Evolutionary conservation across 2,113 vertebrate genomes (phyloP).

Genomic region (Gymnogyps californianus): DNA sequence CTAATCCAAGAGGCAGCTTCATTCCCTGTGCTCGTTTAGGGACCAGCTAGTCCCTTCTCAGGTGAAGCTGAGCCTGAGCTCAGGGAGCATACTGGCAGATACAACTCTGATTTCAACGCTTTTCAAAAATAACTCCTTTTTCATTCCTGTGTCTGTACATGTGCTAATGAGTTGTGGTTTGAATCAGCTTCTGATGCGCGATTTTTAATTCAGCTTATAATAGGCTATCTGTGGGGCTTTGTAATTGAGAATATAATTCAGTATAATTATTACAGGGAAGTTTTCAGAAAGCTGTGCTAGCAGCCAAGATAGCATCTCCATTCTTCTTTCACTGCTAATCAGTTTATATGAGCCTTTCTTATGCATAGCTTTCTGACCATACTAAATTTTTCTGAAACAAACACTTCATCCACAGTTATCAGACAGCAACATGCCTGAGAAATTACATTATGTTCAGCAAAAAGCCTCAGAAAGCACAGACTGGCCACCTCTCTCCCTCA

Average conservation of each 20-base stretch:
- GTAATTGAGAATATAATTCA: background rate
- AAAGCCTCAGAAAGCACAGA: background rate
- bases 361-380: background rate
- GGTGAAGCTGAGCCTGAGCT: rapidly evolving
- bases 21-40: rapidly evolving
- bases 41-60: background rate
- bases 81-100: background rate
- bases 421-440: background rate
- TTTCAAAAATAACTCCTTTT: background rate
- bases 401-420: background rate
- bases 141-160: rapidly evolving
- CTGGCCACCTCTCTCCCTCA: background rate
- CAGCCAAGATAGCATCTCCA: background rate
- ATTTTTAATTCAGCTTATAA: background rate
- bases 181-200: background rate
- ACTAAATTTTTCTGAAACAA: background rate
- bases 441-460: background rate
- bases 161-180: background rate
- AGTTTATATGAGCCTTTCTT: background rate
- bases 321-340: background rate
- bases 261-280: background rate
- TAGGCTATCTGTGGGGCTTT: background rate
- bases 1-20: background rate
- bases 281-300: background rate
- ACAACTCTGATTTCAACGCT: background rate